Conservation (phyloP, 2,888 invertebrate species). For the Plebejus melissa region DNA sequence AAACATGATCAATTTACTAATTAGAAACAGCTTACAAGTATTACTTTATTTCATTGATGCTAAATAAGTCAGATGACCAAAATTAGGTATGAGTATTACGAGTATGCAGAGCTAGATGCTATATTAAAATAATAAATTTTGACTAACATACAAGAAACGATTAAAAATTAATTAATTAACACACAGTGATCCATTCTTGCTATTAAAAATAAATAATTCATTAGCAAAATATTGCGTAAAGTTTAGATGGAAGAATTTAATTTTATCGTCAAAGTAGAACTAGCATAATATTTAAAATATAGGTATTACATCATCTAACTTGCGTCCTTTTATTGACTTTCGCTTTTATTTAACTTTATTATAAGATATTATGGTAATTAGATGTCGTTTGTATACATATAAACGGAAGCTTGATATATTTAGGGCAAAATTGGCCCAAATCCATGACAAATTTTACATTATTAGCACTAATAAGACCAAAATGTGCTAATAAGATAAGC, state of each 20-base stretch:
- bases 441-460: background rate
- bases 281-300: background rate
- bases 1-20: slow-evolving; percentile 1
- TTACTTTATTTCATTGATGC: background rate
- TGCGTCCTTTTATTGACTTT: slow-evolving; percentile 13
- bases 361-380: background rate
- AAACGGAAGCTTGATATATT: background rate
- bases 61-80: background rate
- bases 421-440: background rate
- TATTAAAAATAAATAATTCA: background rate
- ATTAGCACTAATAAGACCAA: background rate
- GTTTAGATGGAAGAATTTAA: background rate
- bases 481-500: too few species aligned
- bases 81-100: too few species aligned
- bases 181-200: background rate
- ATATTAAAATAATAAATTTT: background rate
- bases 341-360: background rate
- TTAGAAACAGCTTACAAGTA: slow-evolving; percentile 5
- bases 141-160: too few species aligned
- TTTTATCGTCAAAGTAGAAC: background rate
- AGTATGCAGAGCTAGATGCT: too few species aligned
- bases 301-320: background rate
- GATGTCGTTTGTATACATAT: background rate
- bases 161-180: background rate
- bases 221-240: background rate